phyloP scores from a whole-genome alignment of 2,888 invertebrate species.

The Drosophila kambysellisi region DNA sequence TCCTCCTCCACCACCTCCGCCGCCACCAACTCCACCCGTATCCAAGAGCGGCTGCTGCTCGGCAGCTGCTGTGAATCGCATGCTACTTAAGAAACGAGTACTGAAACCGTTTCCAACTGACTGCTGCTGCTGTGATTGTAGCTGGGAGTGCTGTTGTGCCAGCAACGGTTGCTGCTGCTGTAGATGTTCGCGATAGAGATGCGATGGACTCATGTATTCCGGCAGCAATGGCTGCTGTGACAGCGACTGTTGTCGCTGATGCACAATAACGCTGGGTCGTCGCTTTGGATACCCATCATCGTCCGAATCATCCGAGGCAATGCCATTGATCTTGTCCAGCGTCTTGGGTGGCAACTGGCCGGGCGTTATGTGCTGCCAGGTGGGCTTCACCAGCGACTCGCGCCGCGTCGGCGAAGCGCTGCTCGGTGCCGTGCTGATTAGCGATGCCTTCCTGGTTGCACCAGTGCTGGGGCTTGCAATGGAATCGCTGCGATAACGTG shows the following conservation, averaged over 20 bases:
- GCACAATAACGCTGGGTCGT: conserved; percentile 80
- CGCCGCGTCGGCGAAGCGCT: conserved; percentile 73
- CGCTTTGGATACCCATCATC: conserved; percentile 77
- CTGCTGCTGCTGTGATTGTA: conserved; percentile 37
- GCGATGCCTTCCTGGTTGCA: conserved; percentile 59
- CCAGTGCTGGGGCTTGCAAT: conserved; percentile 59
- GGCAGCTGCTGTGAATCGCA: conserved; percentile 47
- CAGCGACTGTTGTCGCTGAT: conserved; percentile 71
- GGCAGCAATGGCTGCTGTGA: conserved; percentile 63
- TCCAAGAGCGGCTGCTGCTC: conserved; percentile 72
- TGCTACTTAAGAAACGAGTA: conserved; percentile 53
- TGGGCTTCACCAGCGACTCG: conserved; percentile 85
- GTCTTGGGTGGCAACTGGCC: conserved; percentile 84
- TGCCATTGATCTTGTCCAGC: conserved; percentile 83
- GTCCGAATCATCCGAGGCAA: conserved; percentile 82
- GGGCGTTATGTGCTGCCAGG: conserved; percentile 85
- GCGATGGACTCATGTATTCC: conserved; percentile 58
- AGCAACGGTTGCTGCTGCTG: conserved; percentile 27
- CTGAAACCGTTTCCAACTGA: conserved; percentile 48
- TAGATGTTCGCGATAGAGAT: conserved; percentile 59
- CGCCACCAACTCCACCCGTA: conserved; percentile 45
- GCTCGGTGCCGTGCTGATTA: conserved; percentile 37
- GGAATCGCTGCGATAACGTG: conserved; percentile 74
- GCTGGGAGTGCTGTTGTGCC: conserved; percentile 23
- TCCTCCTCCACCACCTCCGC: conserved; percentile 4